A percentile compares a stretch with the other conserved stretches of the same genome.
phyloP scores from a whole-genome alignment of 2,113 vertebrate species.

The Erythrocercus mccallii region DNA sequence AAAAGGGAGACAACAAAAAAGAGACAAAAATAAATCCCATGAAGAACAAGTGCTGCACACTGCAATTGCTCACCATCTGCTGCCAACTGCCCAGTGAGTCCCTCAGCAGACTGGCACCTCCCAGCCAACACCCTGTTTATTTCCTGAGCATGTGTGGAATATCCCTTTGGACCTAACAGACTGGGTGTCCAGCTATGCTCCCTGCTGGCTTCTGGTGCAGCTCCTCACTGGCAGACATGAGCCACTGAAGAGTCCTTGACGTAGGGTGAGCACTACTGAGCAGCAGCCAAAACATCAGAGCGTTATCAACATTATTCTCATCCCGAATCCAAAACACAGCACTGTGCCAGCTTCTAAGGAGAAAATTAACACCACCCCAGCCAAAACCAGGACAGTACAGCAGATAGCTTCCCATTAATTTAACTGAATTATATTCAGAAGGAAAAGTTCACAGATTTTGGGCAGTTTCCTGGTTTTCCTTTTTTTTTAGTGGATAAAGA shows the following conservation, averaged over 20 bases:
- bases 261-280: neutral
- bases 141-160: neutral
- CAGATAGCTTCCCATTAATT: neutral
- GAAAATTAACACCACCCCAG: neutral
- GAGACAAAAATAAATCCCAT: neutral
- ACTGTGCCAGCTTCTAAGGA: neutral
- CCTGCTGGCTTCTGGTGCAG: neutral
- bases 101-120: neutral
- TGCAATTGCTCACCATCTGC: neutral
- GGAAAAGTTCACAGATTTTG: neutral
- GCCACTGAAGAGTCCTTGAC: neutral
- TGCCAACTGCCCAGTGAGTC: neutral
- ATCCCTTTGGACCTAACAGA: neutral
- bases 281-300: neutral
- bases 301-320: neutral
- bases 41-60: neutral
- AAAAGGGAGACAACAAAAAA: neutral
- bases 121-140: neutral
- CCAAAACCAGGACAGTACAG: neutral
- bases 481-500: neutral
- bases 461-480: too few species aligned
- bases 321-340: neutral
- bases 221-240: neutral
- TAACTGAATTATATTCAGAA: neutral
- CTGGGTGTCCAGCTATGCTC: rapidly evolving